Evolutionary conservation across 2,113 vertebrate species (phyloP).

Genomic region (Prochilodus magdalenae): DNA sequence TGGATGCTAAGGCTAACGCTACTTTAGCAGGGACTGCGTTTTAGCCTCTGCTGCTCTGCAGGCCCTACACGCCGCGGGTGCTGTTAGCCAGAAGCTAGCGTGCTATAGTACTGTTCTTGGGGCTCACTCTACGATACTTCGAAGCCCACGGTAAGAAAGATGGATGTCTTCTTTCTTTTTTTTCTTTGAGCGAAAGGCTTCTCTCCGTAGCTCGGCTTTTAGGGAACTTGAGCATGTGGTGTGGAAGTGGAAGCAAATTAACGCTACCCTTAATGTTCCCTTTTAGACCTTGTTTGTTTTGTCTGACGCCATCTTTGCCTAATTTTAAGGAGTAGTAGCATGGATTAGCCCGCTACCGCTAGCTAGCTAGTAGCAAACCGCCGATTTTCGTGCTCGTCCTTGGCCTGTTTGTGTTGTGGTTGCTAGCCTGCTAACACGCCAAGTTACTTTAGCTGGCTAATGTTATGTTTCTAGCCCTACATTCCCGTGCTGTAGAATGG

Average conservation of each 20-base stretch:
- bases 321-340: conserved; percentile 54
- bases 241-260: not conserved
- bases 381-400: conserved; percentile 61
- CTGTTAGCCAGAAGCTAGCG: conserved; percentile 27
- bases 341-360: conserved; percentile 55
- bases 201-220: not conserved
- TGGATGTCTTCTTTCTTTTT: too few species aligned
- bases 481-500: not conserved
- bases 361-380: conserved; percentile 7
- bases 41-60: conserved; percentile 67
- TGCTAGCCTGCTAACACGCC: conserved; percentile 26
- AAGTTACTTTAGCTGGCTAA: not conserved
- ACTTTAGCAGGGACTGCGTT: conserved; percentile 62
- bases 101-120: conserved; percentile 60
- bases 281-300: conserved; percentile 66
- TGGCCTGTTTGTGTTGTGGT: conserved; percentile 1
- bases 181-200: too few species aligned
- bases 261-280: conserved; percentile 34
- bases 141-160: conserved; percentile 63
- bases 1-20: conserved; percentile 55
- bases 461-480: not conserved
- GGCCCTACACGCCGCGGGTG: conserved; percentile 74
- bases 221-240: not conserved
- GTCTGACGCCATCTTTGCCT: conserved; percentile 80
- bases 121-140: conserved; percentile 51